Evolutionary conservation across 2,113 vertebrate species (phyloP).

Genomic region (Sorex araneus): DNA sequence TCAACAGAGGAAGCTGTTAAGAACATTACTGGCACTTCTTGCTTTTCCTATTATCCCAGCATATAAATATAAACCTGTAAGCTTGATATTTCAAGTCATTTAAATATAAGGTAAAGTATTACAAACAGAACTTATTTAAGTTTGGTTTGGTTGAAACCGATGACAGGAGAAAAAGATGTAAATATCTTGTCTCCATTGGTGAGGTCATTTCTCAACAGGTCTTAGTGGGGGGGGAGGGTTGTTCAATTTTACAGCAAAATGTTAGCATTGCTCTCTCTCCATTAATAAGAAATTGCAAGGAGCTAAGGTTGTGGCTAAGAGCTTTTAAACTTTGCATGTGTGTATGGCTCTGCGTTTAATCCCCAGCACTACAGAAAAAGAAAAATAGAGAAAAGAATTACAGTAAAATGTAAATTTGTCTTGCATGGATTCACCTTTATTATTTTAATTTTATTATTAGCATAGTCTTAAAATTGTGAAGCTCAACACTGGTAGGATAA

Average conservation of each 20-base stretch:
- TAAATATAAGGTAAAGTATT: slow-evolving; percentile 35
- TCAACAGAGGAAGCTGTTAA: neutral
- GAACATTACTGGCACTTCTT: neutral
- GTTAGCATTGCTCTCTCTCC: neutral
- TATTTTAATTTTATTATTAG: slow-evolving; percentile 17
- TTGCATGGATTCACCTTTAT: neutral
- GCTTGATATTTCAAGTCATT: neutral
- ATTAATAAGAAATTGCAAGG: neutral
- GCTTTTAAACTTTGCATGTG: too few species aligned
- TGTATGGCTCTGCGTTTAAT: too few species aligned
- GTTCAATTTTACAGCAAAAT: neutral
- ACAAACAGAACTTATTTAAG: neutral
- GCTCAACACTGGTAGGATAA: neutral
- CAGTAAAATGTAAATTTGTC: neutral
- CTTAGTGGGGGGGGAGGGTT: neutral
- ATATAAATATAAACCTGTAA: too few species aligned
- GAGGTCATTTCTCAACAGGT: neutral
- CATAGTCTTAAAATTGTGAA: slow-evolving; percentile 32
- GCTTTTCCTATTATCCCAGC: slow-evolving; percentile 26
- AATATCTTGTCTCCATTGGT: neutral
- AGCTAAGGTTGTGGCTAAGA: too few species aligned
- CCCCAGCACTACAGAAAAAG: too few species aligned
- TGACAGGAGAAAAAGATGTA: neutral
- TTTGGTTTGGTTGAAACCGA: neutral
- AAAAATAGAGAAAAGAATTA: neutral